phyloP scores from a whole-genome alignment of 2,113 vertebrate species.

The Rhodinocichla rosea region DNA sequence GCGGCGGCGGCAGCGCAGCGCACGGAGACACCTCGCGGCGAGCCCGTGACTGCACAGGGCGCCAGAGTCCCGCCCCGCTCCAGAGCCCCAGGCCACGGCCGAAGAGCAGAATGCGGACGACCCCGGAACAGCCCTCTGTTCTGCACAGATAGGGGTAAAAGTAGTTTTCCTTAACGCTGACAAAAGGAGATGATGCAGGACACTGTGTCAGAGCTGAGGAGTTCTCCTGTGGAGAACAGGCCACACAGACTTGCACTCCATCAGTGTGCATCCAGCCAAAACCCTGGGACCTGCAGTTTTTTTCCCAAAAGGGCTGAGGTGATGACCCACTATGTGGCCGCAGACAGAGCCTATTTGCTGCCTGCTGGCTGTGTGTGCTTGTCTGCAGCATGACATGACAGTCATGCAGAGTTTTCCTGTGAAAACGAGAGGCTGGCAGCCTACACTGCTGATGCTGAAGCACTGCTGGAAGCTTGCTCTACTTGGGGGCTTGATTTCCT shows the following conservation, averaged over 20 bases:
- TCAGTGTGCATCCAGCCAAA: not conserved
- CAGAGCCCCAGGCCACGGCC: not conserved
- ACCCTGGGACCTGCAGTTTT: not conserved
- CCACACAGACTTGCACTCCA: not conserved
- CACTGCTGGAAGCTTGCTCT: not conserved
- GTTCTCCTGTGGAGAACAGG: not conserved
- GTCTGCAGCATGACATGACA: not conserved
- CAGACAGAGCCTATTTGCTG: not conserved
- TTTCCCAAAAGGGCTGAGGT: not conserved
- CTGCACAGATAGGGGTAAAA: not conserved
- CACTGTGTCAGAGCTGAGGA: not conserved
- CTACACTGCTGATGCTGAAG: not conserved
- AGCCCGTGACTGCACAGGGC: not conserved
- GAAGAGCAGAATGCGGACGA: not conserved
- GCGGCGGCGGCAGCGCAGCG: not conserved
- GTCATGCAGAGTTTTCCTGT: not conserved
- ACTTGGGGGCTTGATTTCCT: not conserved
- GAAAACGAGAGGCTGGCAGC: not conserved
- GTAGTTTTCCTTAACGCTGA: not conserved
- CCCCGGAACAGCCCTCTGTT: not conserved
- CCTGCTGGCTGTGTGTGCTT: rapidly evolving
- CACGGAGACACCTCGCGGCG: not conserved
- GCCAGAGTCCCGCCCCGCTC: not conserved
- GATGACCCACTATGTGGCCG: rapidly evolving
- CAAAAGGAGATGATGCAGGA: not conserved